Evolutionary conservation across 2,113 vertebrate species (phyloP).

Genomic region (Grus americana): DNA sequence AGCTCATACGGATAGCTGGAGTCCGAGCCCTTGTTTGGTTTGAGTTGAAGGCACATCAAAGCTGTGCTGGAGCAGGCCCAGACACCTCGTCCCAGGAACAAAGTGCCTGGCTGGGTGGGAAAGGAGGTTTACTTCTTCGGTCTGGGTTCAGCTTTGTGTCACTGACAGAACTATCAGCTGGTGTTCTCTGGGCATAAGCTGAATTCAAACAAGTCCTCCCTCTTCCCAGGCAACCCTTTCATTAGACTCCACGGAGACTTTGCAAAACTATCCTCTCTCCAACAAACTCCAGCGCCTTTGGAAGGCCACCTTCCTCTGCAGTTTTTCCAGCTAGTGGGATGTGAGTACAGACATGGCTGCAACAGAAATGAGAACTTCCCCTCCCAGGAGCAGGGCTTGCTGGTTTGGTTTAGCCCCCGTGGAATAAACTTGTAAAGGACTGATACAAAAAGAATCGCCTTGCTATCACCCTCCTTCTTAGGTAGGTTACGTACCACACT

Average conservation of each 20-base stretch:
- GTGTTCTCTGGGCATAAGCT: neutral
- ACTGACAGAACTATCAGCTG: neutral
- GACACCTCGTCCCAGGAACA: fast-evolving
- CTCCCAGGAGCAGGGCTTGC: neutral
- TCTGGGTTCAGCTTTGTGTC: neutral
- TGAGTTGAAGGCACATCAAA: neutral
- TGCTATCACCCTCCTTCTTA: neutral
- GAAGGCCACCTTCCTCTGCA: neutral
- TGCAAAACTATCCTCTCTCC: neutral
- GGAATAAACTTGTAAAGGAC: neutral
- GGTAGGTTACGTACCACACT: neutral
- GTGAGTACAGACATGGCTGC: neutral
- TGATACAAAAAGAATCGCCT: too few species aligned
- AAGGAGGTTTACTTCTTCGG: neutral
- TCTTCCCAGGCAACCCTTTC: neutral
- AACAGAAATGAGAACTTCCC: neutral
- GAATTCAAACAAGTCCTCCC: neutral
- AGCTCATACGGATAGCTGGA: neutral
- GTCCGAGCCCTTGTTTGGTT: neutral
- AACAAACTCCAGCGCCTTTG: neutral
- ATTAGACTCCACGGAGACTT: neutral
- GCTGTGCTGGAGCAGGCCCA: neutral
- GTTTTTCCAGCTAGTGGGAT: neutral
- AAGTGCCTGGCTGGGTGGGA: neutral
- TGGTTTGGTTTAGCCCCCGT: fast-evolving